Percentiles rank a stretch among this genome's conserved stretches.
phyloP scores from a whole-genome alignment of 2,797 vertebrate genomes.

The Siniperca scherzeri region DNA sequence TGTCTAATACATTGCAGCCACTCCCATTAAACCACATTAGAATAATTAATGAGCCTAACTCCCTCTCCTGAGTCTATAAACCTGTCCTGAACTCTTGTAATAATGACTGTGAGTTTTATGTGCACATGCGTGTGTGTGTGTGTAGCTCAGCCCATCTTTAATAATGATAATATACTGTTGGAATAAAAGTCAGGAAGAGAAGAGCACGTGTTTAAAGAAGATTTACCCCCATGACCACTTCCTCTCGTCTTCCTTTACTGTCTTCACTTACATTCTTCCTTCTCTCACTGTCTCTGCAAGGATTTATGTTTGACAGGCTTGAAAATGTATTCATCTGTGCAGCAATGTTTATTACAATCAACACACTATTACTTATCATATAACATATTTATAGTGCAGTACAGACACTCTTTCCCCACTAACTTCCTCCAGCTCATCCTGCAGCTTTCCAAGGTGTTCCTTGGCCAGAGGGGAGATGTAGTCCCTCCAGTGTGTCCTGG shows the following conservation, averaged over 20 bases:
- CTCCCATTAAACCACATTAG: constrained; percentile 78
- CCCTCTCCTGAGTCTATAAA: constrained; percentile 78
- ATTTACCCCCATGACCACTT: constrained; percentile 63
- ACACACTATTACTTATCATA: constrained; percentile 45
- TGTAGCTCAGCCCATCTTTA: constrained; percentile 54
- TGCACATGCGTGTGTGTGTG: constrained; percentile 36
- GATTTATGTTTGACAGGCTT: constrained; percentile 46
- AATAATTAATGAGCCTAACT: constrained; percentile 82
- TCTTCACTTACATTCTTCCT: constrained; percentile 35
- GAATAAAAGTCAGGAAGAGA: constrained; percentile 71
- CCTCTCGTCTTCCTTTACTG: constrained; percentile 46
- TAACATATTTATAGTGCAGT: constrained; percentile 47
- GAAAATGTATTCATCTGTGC: constrained; percentile 37
- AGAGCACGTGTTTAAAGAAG: constrained; percentile 63
- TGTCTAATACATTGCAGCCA: constrained; percentile 62
- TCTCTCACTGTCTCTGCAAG: constrained; percentile 26
- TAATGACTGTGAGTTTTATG: constrained; percentile 72
- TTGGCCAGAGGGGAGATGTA: constrained; percentile 51
- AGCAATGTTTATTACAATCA: constrained; percentile 50
- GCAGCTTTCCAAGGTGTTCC: constrained; percentile 20
- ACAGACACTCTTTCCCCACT: constrained; percentile 17
- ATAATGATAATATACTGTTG: constrained; percentile 71
- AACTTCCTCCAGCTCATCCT: constrained; percentile 31
- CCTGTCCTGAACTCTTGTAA: constrained; percentile 71
- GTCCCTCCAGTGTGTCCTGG: constrained; percentile 49